These are phyloP conservation scores for Helogale parvula DNA, from an alignment of 2,113 vertebrate genomes.

Conservation along the genomic window DNA sequence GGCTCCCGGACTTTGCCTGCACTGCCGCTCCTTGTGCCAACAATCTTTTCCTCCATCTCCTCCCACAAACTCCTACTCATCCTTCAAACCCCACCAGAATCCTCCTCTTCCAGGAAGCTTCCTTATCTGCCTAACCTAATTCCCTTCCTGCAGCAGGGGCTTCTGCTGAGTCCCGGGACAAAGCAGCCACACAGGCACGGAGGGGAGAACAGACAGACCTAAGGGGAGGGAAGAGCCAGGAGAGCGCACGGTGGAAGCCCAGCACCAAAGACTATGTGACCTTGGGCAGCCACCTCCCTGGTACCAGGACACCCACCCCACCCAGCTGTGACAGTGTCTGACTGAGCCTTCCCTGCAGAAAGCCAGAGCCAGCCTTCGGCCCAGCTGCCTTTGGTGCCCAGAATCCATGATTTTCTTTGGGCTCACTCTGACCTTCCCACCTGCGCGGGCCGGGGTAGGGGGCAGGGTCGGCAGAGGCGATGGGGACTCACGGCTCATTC, in stretches of 20 bases:
- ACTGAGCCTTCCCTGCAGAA: conserved; percentile 15
- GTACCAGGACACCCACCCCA: conserved; percentile 50
- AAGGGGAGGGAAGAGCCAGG: neutral
- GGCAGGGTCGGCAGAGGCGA: neutral
- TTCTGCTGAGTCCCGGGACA: neutral
- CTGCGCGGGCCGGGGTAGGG: neutral
- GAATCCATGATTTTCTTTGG: conserved; percentile 64
- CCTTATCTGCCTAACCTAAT: neutral
- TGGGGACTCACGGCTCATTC: neutral
- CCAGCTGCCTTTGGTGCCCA: conserved; percentile 51
- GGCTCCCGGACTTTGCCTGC: neutral
- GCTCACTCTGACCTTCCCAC: neutral
- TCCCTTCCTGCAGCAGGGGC: neutral
- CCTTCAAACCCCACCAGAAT: neutral
- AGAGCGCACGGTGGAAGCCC: neutral
- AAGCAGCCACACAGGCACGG: neutral
- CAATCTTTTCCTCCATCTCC: neutral
- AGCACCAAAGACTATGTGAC: conserved; percentile 26
- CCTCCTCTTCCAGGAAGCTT: neutral
- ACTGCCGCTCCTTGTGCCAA: neutral
- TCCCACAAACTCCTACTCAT: neutral
- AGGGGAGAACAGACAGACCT: neutral
- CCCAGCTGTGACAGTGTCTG: conserved; percentile 63
- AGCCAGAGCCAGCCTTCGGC: conserved; percentile 24
- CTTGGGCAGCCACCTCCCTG: conserved; percentile 49